Percentiles rank a stretch among this genome's conserved stretches.
phyloP scores from a whole-genome alignment of 2,797 vertebrate genomes.

The Lophotriccus pileatus region DNA sequence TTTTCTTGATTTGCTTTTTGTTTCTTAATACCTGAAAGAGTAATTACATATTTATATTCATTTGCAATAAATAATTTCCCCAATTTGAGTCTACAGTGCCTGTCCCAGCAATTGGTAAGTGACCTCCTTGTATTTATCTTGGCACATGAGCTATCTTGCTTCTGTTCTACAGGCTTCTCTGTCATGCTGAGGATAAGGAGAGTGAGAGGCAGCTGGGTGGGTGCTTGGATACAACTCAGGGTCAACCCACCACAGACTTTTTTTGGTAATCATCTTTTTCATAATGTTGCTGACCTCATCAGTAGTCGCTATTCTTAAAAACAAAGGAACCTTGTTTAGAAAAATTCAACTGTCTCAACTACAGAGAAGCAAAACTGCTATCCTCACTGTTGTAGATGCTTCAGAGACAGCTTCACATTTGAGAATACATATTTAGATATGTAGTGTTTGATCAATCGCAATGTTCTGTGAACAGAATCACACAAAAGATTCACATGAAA shows the following conservation, averaged over 20 bases:
- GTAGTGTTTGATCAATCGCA: not conserved
- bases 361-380: not conserved
- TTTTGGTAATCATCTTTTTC: not conserved
- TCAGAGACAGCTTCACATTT: not conserved
- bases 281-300: not conserved
- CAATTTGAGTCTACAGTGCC: not conserved
- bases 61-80: not conserved
- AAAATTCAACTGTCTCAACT: not conserved
- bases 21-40: not conserved
- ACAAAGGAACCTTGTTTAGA: not conserved
- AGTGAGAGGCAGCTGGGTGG: not conserved
- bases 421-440: not conserved
- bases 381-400: not conserved
- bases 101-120: not conserved
- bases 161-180: not conserved
- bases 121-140: not conserved
- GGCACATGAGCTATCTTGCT: accelerated
- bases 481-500: not conserved
- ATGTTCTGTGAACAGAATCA: not conserved
- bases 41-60: not conserved
- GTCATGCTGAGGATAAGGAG: not conserved
- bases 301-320: not conserved
- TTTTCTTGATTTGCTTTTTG: not conserved
- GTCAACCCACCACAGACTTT: not conserved
- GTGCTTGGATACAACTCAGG: not conserved